Base-by-base conservation (phyloP, 2,113 vertebrate genomes). In the Camelus bactrianus region DNA sequence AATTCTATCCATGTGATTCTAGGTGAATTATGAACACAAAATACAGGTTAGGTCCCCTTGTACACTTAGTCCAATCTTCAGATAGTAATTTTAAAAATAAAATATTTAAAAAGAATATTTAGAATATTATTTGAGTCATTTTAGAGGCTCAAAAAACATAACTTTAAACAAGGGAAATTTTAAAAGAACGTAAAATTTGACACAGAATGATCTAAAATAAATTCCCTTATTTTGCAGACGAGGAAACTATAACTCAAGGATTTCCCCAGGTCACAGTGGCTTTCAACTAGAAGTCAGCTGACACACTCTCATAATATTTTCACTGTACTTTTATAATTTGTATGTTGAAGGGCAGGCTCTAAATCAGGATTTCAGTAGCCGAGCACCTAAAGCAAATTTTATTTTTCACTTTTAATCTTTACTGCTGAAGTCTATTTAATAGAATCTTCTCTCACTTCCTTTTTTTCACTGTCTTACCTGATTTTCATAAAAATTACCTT, bases 401-500 rank as follows among this genome's bases (percentile, higher is more conserved):
- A 72, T 28, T 82, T 92, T 72, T 84, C 4, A 56, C 60, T 94
- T 76, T 84, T 69, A 79, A 72, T 86, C 64, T 54, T 88, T 26
- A 62, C 10, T 24, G 38, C 9, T 32, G 32, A 79, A 83, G 22
- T 89, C 8, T 56, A 58, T 26, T 83, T 9, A 65, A 3, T 22
- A 81, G 64, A n/a, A 58, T 52, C 6, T 35, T 88, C 79, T 65
- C 22, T 46, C 13, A 15, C 38, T 81, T 89, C 46, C 24, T 12
- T 70, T 70, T 50, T 26, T 93, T 87, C 79, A 70, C 16, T 67
- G 32, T 79, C 65, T 97, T 84, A 77, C 69, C 56, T 48, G 32
- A 81, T 87, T 92, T 92, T 65, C 67, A 52, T 91, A 81, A 82
- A 83, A 89, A 85, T 52, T 28, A 93, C 1, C 22, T 95, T 80